Evolutionary conservation across 2,113 vertebrate species (phyloP).

Genomic region (Orcinus orca): DNA sequence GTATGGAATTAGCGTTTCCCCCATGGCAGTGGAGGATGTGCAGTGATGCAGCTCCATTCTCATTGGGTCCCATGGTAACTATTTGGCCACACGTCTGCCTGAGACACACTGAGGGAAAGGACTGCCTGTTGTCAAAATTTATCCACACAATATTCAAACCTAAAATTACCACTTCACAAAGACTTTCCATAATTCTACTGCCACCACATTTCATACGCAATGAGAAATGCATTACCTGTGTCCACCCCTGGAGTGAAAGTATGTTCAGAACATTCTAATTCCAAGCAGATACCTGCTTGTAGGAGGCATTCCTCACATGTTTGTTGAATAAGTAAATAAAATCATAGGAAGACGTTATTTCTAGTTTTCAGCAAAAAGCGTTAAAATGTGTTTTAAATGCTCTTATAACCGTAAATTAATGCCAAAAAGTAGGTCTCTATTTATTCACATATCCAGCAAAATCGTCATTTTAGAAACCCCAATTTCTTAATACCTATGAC

Average conservation of each 20-base stretch:
- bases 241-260: not conserved
- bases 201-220: not conserved
- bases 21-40: not conserved
- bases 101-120: not conserved
- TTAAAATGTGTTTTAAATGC: not conserved
- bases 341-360: not conserved
- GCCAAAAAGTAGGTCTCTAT: slow-evolving; percentile 9
- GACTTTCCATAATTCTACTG: not conserved
- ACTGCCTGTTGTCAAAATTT: not conserved
- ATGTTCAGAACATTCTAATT: slow-evolving; percentile 31
- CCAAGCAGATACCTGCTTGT: not conserved
- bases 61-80: not conserved
- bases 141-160: slow-evolving; percentile 32
- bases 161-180: not conserved
- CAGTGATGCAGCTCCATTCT: not conserved
- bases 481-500: not conserved
- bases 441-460: not conserved
- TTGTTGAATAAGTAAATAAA: not conserved
- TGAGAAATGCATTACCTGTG: slow-evolving; percentile 9
- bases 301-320: not conserved
- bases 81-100: not conserved
- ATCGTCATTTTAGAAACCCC: not conserved
- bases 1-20: not conserved
- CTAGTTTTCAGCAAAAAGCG: slow-evolving; percentile 22
- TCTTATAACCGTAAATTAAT: slow-evolving; percentile 30